Conservation (phyloP, 2,888 invertebrate species). For the Standfussiana lucernea region DNA sequence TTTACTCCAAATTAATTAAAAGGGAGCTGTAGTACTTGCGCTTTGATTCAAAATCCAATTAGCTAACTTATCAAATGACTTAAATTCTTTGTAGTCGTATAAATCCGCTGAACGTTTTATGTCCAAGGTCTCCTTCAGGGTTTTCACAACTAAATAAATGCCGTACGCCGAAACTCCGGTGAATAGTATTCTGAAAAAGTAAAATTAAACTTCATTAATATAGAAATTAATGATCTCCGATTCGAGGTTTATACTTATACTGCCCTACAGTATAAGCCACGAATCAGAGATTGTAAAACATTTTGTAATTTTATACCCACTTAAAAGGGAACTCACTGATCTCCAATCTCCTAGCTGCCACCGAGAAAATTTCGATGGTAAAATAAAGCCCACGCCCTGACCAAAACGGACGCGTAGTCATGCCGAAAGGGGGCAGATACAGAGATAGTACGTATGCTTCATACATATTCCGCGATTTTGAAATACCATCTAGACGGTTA, state of each 20-base stretch:
- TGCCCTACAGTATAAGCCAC: too few species aligned
- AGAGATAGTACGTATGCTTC: too few species aligned
- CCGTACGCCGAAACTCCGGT: not conserved
- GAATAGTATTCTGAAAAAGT: constrained; percentile 13
- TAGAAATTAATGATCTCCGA: too few species aligned
- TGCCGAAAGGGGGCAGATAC: too few species aligned
- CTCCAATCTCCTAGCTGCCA: too few species aligned
- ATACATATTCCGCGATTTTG: too few species aligned
- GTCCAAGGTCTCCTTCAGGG: not conserved
- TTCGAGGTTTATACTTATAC: too few species aligned
- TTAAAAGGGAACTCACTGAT: too few species aligned
- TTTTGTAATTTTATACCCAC: too few species aligned
- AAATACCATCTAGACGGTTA: too few species aligned
- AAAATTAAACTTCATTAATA: not conserved
- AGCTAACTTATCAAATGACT: constrained; percentile 13
- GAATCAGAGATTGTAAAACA: too few species aligned
- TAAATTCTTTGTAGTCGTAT: not conserved
- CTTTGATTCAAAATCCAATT: not conserved
- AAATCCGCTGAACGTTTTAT: not conserved
- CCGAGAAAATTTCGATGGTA: not conserved
- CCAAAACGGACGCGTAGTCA: too few species aligned
- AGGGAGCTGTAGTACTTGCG: not conserved
- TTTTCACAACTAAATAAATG: constrained; percentile 2
- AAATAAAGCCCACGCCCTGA: not conserved
- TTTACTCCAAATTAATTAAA: not conserved